Conservation (phyloP, 2,113 vertebrate species). For the Oryzias woworae region DNA sequence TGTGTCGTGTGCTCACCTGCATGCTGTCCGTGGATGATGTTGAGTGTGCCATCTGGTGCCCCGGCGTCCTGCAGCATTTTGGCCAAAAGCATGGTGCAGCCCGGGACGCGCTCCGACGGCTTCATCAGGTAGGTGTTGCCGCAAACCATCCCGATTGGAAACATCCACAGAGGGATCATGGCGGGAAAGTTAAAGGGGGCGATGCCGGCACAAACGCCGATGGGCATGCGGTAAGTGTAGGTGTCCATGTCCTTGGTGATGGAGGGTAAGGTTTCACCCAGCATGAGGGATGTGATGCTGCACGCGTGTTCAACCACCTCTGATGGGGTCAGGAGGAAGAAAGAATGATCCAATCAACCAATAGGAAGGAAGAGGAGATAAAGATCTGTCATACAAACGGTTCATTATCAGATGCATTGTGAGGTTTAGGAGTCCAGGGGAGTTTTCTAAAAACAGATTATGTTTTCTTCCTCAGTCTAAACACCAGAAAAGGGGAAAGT, state of each 20-base stretch:
- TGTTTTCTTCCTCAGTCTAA: too few species aligned
- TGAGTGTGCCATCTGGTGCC: slow-evolving; percentile 90
- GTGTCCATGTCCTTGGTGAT: slow-evolving; percentile 99
- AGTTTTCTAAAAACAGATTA: too few species aligned
- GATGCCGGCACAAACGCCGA: slow-evolving; percentile 94
- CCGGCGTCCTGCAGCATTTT: slow-evolving; percentile 92
- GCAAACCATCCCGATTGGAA: slow-evolving; percentile 94
- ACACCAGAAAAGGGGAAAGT: too few species aligned
- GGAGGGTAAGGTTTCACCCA: slow-evolving; percentile 95
- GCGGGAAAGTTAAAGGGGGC: slow-evolving; percentile 97
- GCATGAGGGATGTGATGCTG: slow-evolving; percentile 94
- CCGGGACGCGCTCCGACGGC: slow-evolving; percentile 94
- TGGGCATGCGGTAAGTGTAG: slow-evolving; percentile 89
- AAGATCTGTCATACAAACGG: too few species aligned
- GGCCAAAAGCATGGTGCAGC: slow-evolving; percentile 92
- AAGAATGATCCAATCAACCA: slow-evolving; percentile 20
- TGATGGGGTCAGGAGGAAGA: slow-evolving; percentile 56
- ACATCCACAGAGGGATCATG: slow-evolving; percentile 99
- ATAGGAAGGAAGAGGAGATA: not conserved
- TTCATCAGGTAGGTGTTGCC: slow-evolving; percentile 98
- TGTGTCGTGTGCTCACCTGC: slow-evolving; percentile 76
- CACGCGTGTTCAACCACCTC: slow-evolving; percentile 98
- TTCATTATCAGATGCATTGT: too few species aligned
- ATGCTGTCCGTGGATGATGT: slow-evolving; percentile 95
- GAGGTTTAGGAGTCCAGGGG: too few species aligned